phyloP scores from a whole-genome alignment of 2,888 invertebrate species.

The Melieria omissa region DNA sequence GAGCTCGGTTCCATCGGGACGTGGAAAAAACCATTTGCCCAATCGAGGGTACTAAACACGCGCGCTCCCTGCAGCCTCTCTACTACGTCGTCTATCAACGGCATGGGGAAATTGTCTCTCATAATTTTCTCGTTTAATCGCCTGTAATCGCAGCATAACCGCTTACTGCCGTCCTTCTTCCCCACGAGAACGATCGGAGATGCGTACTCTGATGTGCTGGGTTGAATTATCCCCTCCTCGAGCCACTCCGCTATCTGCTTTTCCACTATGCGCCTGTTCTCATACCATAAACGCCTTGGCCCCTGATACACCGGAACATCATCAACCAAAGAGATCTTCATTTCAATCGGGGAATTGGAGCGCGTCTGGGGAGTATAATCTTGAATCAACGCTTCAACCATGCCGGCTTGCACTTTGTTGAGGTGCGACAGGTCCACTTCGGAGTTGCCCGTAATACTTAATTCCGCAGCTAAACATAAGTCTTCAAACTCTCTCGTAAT shows the following conservation, averaged over 20 bases:
- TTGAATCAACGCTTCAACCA: not conserved
- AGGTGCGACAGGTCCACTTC: conserved; percentile 1
- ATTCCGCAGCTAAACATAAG: not conserved
- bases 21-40: not conserved
- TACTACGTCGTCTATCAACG: conserved; percentile 19
- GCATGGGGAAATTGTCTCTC: conserved; percentile 1
- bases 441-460: not conserved
- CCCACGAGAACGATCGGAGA: conserved; percentile 16
- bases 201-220: conserved; percentile 3
- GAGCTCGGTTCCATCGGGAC: not conserved
- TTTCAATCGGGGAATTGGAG: not conserved
- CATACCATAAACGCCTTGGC: not conserved
- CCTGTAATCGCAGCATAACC: conserved; percentile 6
- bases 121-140: not conserved
- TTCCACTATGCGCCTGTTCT: not conserved
- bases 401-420: not conserved
- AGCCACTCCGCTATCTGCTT: conserved; percentile 13
- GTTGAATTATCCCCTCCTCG: conserved; percentile 5
- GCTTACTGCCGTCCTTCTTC: conserved; percentile 17
- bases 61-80: conserved; percentile 4
- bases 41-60: conserved; percentile 11
- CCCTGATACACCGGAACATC: conserved; percentile 11
- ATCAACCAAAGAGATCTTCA: conserved; percentile 11
- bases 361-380: not conserved
- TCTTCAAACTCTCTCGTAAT: not conserved